These are phyloP conservation scores for Tetranychus piercei DNA, from an alignment of 2,888 invertebrate genomes.

Conservation along the genomic window DNA sequence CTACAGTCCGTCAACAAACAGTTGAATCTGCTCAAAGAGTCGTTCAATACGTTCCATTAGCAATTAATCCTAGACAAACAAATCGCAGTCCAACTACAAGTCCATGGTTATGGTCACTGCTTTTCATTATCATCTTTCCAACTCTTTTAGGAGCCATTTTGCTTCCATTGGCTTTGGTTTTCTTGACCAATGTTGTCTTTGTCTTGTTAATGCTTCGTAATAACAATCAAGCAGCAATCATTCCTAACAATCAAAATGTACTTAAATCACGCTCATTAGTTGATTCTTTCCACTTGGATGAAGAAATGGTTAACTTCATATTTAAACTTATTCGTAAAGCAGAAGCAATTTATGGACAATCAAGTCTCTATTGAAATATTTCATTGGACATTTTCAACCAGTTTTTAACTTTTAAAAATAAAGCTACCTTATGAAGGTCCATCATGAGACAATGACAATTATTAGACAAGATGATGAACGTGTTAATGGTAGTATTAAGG, in stretches of 20 bases:
- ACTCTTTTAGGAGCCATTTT: neutral
- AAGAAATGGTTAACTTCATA: neutral
- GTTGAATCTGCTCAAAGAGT: neutral
- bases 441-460: no score
- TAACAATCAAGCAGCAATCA: neutral
- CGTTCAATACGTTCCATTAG: neutral
- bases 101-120: neutral
- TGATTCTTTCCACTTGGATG: neutral
- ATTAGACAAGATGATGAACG: no score
- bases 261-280: neutral
- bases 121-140: neutral
- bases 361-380: neutral
- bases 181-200: neutral
- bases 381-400: no score
- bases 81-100: neutral
- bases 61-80: neutral
- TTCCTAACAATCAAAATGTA: neutral
- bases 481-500: neutral
- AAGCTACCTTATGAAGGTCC: no score
- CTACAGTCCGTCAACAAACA: neutral
- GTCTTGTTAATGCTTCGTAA: neutral
- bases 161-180: neutral
- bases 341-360: neutral
- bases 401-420: no score
- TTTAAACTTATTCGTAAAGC: neutral